Conservation (phyloP, 2,797 vertebrate species). For the Micromesistius poutassou region DNA sequence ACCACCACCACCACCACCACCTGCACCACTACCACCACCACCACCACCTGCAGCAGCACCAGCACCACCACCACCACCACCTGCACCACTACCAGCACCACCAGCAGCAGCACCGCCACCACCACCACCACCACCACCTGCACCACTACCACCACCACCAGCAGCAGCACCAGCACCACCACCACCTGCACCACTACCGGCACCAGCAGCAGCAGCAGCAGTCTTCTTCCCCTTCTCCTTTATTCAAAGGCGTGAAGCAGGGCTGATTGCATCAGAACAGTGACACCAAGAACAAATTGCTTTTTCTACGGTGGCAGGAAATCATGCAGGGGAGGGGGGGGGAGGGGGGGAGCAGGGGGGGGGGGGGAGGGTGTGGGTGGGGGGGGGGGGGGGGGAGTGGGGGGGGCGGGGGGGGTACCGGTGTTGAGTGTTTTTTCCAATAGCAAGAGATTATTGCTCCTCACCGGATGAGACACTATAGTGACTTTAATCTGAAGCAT, state of each 20-base stretch:
- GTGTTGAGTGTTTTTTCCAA: not conserved
- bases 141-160: not conserved
- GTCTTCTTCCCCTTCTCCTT: conserved; percentile 34
- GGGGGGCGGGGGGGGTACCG: conserved; percentile 32
- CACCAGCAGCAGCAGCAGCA: no score
- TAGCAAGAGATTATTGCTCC: conserved; percentile 43
- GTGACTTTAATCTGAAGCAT: conserved; percentile 41
- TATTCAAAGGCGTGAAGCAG: conserved; percentile 61
- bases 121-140: conserved; percentile 7
- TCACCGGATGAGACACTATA: conserved; percentile 42
- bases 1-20: no score
- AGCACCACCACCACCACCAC: no score
- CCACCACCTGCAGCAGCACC: no score
- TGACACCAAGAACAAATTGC: conserved; percentile 68
- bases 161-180: no score
- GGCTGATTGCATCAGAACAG: conserved; percentile 68
- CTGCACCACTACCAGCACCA: no score
- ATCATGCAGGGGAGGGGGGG: conserved; percentile 40
- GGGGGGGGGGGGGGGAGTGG: conserved; percentile 53
- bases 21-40: no score
- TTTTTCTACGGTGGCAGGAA: conserved; percentile 54
- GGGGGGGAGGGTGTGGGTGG: no score
- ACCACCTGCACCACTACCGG: no score
- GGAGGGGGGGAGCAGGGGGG: conserved; percentile 44
- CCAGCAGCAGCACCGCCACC: not conserved